Evolutionary conservation across 2,888 invertebrate genomes (phyloP).

Genomic region (Drosophila austrosaltans): DNA sequence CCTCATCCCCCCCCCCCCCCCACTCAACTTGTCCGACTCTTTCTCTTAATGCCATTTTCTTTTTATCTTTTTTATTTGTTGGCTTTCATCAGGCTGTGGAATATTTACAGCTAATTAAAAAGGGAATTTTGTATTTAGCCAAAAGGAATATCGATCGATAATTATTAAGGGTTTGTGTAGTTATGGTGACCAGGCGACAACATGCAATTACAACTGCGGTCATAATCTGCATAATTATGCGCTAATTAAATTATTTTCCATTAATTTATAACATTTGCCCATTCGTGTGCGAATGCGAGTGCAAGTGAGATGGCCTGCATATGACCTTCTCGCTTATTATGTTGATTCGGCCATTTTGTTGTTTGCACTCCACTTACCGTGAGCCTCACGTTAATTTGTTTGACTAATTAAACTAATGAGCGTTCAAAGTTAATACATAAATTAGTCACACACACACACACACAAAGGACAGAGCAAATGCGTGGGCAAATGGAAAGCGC

Average conservation of each 20-base stretch:
- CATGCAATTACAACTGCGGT: conserved; percentile 75
- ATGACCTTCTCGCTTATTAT: conserved; percentile 31
- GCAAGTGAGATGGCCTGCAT: conserved; percentile 46
- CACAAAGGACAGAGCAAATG: conserved; percentile 8
- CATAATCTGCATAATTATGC: conserved; percentile 74
- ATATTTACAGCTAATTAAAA: conserved; percentile 75
- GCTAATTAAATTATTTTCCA: conserved; percentile 81
- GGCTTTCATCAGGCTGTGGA: conserved; percentile 48
- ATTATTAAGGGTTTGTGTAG: conserved; percentile 34
- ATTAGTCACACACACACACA: conserved; percentile 62
- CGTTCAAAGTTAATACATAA: conserved; percentile 82
- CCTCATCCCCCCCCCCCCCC: background rate
- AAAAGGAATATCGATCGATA: conserved; percentile 31
- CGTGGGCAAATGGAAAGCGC: too few species aligned
- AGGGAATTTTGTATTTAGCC: conserved; percentile 43
- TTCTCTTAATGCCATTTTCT: background rate
- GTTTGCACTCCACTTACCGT: conserved; percentile 74
- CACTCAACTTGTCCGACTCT: background rate
- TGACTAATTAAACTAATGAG: conserved; percentile 83
- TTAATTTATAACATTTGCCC: conserved; percentile 49
- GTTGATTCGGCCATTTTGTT: conserved; percentile 76
- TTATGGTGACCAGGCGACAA: conserved; percentile 65
- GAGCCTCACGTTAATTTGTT: conserved; percentile 81
- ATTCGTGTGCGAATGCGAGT: conserved; percentile 42
- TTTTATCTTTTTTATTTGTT: conserved; percentile 10